A percentile compares a stretch with the other conserved stretches of the same genome.
Conservation (phyloP, 2,888 invertebrate genomes). For the Caradrina clavipalpis region DNA sequence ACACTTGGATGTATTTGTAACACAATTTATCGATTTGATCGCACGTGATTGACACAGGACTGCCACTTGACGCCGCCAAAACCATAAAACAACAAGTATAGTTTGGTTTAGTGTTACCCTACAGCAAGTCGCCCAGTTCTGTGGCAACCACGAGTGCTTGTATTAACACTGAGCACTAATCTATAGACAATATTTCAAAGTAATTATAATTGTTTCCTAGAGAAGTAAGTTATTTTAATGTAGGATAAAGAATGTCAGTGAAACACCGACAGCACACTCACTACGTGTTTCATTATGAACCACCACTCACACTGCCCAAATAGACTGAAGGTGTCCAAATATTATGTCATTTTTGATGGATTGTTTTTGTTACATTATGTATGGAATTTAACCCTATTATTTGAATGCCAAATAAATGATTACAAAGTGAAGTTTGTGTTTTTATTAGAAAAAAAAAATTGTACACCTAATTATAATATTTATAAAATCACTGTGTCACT, state of each 20-base stretch:
- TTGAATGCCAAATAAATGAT: conserved; percentile 90
- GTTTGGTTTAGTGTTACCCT: background rate
- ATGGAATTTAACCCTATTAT: conserved; percentile 86
- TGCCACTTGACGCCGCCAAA: background rate
- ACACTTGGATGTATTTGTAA: conserved; percentile 41
- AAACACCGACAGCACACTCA: conserved; percentile 60
- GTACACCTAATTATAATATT: conserved; percentile 52
- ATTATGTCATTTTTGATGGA: conserved; percentile 84
- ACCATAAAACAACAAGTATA: background rate
- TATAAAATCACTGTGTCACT: conserved; percentile 86
- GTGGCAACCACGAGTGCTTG: conserved; percentile 18
- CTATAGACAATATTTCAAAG: conserved; percentile 64
- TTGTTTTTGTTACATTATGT: conserved; percentile 88
- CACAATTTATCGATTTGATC: conserved; percentile 33
- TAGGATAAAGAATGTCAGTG: conserved; percentile 68
- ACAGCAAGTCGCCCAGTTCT: background rate
- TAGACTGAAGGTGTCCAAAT: conserved; percentile 90
- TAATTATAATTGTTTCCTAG: conserved; percentile 61
- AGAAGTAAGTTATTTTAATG: conserved; percentile 67
- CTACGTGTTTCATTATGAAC: conserved; percentile 65
- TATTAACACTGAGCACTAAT: conserved; percentile 59
- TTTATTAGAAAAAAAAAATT: conserved; percentile 70
- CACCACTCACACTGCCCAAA: conserved; percentile 83
- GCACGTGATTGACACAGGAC: conserved; percentile 20
- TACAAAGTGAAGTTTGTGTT: conserved; percentile 68